Evolutionary conservation across 1,140 invertebrate genomes (phyloP).

Genomic region (Brachionus asplanchnoidis): DNA sequence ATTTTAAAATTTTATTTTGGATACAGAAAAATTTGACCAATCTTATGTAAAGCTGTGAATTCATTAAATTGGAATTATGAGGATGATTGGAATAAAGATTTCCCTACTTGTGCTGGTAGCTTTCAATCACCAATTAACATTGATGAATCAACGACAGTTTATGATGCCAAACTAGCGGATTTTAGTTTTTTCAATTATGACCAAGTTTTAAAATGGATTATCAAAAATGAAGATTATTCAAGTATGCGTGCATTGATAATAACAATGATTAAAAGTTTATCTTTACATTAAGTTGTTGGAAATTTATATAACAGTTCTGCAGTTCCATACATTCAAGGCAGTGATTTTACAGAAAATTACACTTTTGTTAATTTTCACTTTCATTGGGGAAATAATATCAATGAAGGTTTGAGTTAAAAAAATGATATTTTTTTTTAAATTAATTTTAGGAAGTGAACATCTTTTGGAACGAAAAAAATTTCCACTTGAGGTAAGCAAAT

Average conservation of each 20-base stretch:
- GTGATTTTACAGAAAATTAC: not conserved
- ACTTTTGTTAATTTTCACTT: constrained; percentile 19
- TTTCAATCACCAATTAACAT: constrained; percentile 38
- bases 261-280: not conserved
- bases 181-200: constrained; percentile 45
- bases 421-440: not conserved
- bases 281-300: not conserved
- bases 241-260: not conserved
- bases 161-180: constrained; percentile 43
- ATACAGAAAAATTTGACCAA: not conserved
- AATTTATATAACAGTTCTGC: not conserved
- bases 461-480: not conserved
- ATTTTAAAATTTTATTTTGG: not conserved
- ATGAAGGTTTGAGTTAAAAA: not conserved
- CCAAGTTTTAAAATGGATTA: constrained; percentile 41
- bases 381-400: constrained; percentile 32
- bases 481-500: constrained; percentile 27
- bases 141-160: constrained; percentile 42
- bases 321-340: not conserved
- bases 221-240: constrained; percentile 45
- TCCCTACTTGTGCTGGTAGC: constrained; percentile 39
- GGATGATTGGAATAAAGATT: constrained; percentile 45
- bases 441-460: constrained; percentile 15
- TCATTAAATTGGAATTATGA: not conserved
- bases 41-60: not conserved